Evolutionary conservation across 2,113 vertebrate genomes (phyloP).

Genomic region (Benitochromis conjunctus): DNA sequence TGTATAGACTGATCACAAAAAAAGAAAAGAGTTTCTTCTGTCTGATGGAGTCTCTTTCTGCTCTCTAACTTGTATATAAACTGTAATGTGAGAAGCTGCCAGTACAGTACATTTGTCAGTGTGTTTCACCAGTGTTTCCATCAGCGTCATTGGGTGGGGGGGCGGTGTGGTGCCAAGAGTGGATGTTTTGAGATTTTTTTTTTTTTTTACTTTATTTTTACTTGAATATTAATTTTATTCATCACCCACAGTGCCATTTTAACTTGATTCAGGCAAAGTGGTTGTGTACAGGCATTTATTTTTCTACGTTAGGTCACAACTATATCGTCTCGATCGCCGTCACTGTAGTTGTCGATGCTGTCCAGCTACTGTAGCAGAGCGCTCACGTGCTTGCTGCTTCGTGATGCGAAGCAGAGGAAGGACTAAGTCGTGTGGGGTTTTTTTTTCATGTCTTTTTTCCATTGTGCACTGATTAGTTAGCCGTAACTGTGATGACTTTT

Average conservation of each 20-base stretch:
- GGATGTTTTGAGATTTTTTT: background rate
- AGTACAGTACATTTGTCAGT: conserved; percentile 65
- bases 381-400: background rate
- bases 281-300: conserved; percentile 13
- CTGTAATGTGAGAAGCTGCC: conserved; percentile 67
- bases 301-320: conserved; percentile 10
- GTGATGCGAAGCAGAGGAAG: conserved; percentile 19
- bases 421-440: conserved; percentile 6
- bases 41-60: conserved; percentile 51
- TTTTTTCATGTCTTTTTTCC: conserved; percentile 75
- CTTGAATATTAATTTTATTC: conserved; percentile 41
- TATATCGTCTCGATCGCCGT: background rate
- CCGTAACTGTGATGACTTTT: conserved; percentile 18
- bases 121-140: conserved; percentile 78
- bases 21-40: conserved; percentile 33
- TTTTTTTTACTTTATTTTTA: conserved; percentile 18
- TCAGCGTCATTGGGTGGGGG: conserved; percentile 72
- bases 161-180: conserved; percentile 32
- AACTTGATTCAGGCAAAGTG: background rate
- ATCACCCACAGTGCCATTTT: conserved; percentile 49
- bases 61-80: conserved; percentile 71
- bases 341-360: conserved; percentile 21
- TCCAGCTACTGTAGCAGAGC: conserved; percentile 61
- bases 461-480: conserved; percentile 74
- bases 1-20: conserved; percentile 45